These are phyloP conservation scores for Ophiodon elongatus DNA, from an alignment of 2,113 vertebrate genomes.

Conservation along the genomic window DNA sequence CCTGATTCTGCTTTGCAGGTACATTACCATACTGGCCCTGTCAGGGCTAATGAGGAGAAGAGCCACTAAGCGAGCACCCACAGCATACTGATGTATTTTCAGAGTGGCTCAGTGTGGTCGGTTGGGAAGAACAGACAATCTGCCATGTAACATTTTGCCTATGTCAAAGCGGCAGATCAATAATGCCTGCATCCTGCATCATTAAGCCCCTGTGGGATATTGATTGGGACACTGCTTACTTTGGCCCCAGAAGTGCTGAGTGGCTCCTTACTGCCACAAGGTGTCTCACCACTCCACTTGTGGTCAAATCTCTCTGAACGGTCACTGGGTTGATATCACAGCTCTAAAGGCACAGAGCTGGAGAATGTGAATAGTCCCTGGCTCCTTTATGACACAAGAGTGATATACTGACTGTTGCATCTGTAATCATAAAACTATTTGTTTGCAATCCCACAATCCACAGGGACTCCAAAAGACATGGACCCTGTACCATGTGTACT, in stretches of 20 bases:
- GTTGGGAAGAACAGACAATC: conserved; percentile 23
- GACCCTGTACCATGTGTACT: not conserved
- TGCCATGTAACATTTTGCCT: conserved; percentile 41
- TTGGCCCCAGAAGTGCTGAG: conserved; percentile 61
- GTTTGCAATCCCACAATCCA: not conserved
- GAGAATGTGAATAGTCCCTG: conserved; percentile 8
- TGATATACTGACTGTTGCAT: not conserved
- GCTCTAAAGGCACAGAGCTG: conserved; percentile 11
- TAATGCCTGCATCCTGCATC: conserved; percentile 44
- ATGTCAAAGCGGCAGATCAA: conserved; percentile 53
- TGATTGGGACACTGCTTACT: conserved; percentile 57
- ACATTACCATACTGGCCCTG: conserved; percentile 15
- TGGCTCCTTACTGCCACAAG: conserved; percentile 74
- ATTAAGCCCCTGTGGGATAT: conserved; percentile 61
- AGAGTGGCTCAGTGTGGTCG: conserved; percentile 20
- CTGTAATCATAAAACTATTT: not conserved
- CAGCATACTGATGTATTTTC: conserved; percentile 29
- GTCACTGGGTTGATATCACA: conserved; percentile 22
- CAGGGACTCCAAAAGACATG: not conserved
- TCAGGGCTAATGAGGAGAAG: conserved; percentile 38
- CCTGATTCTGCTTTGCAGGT: conserved; percentile 9
- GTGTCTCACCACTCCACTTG: conserved; percentile 63
- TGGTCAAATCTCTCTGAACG: conserved; percentile 35
- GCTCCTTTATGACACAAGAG: conserved; percentile 7
- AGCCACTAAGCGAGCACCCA: conserved; percentile 26